Evolutionary conservation across 2,797 vertebrate genomes (phyloP).

Genomic region (Sebastolobus alascanus): DNA sequence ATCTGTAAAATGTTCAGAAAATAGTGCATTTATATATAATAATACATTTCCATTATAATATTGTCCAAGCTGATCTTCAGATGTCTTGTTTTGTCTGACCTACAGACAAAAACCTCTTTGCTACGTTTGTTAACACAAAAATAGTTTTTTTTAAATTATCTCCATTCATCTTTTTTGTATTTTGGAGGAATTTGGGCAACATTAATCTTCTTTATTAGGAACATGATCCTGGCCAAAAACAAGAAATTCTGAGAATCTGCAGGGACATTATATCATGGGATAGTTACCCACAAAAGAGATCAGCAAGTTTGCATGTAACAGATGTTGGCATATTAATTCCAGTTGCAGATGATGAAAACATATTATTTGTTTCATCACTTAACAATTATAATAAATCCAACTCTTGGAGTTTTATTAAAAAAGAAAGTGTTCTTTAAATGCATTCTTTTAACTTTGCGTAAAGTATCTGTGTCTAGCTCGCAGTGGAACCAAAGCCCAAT

Average conservation of each 20-base stretch:
- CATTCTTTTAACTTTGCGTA: neutral
- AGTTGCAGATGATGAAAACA: neutral
- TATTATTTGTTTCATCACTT: neutral
- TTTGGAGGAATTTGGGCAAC: neutral
- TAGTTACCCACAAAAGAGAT: neutral
- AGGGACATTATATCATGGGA: neutral
- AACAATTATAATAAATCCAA: neutral
- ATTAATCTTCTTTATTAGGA: neutral
- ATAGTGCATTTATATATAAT: too few species aligned
- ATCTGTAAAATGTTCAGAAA: neutral
- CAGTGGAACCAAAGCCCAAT: neutral
- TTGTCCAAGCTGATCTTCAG: neutral
- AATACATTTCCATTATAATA: neutral
- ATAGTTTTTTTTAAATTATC: too few species aligned
- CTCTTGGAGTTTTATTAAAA: neutral
- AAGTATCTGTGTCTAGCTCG: neutral
- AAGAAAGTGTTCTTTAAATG: neutral
- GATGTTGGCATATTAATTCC: neutral
- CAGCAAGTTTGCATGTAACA: neutral
- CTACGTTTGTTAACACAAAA: too few species aligned
- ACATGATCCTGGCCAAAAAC: neutral
- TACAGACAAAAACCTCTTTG: too few species aligned
- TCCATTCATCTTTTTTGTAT: neutral
- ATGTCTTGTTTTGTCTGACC: neutral
- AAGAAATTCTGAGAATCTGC: slow-evolving; percentile 2